A percentile compares a stretch with the other conserved stretches of the same genome.
Conservation (phyloP, 2,113 vertebrate genomes). For the Bostrychus sinensis region DNA sequence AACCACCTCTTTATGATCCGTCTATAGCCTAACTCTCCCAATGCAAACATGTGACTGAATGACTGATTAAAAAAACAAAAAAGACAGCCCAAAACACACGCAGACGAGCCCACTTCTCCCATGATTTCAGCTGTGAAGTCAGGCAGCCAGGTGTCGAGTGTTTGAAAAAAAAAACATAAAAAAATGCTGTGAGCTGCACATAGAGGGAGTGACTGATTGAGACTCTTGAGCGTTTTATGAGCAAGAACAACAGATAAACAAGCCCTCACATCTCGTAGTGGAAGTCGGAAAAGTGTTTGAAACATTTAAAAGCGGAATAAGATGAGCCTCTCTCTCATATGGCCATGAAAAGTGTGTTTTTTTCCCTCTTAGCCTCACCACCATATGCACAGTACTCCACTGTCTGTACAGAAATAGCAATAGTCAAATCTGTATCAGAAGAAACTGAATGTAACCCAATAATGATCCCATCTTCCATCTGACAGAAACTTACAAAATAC, state of each 20-base stretch:
- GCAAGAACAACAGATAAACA: slow-evolving; percentile 78
- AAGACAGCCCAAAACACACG: slow-evolving; percentile 54
- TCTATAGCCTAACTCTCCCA: slow-evolving; percentile 44
- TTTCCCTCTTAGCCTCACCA: slow-evolving; percentile 52
- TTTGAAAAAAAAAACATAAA: slow-evolving; percentile 69
- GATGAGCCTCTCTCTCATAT: slow-evolving; percentile 60
- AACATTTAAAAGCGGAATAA: slow-evolving; percentile 38
- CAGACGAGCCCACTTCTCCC: slow-evolving; percentile 43
- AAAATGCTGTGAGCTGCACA: slow-evolving; percentile 52
- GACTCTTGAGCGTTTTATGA: slow-evolving; percentile 68
- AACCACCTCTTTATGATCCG: slow-evolving; percentile 32
- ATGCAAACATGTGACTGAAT: slow-evolving; percentile 62
- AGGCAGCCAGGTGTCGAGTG: slow-evolving; percentile 75
- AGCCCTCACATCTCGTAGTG: slow-evolving; percentile 75
- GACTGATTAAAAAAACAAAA: slow-evolving; percentile 73
- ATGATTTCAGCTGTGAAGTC: slow-evolving; percentile 72
- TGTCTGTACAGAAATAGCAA: slow-evolving; percentile 27
- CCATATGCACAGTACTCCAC: slow-evolving; percentile 62
- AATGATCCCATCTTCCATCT: no score
- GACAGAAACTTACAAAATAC: no score
- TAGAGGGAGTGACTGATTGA: slow-evolving; percentile 61
- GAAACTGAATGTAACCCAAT: no score
- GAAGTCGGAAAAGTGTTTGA: slow-evolving; percentile 68
- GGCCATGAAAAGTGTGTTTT: slow-evolving; percentile 63
- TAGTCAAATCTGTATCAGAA: no score